These are phyloP conservation scores for Micrastur ruficollis DNA, from an alignment of 2,797 vertebrate genomes.

Conservation along the genomic window DNA sequence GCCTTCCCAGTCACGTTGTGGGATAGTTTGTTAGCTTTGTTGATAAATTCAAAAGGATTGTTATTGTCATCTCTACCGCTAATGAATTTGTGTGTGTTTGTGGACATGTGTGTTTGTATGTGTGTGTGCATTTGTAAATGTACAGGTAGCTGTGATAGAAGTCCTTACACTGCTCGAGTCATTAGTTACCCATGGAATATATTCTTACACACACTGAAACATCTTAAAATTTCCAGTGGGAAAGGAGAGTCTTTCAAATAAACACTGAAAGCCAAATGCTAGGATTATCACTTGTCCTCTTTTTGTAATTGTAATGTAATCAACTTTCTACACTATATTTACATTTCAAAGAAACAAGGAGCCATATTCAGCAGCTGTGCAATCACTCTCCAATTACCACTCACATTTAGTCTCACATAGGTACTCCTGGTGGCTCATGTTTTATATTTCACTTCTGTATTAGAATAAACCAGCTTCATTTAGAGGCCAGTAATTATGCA, in stretches of 20 bases:
- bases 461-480: background rate
- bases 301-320: conserved; percentile 61
- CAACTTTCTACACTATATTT: conserved; percentile 42
- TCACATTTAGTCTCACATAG: conserved; percentile 11
- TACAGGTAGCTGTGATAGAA: background rate
- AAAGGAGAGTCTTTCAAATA: conserved; percentile 3
- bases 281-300: conserved; percentile 32
- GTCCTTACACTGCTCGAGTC: background rate
- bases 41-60: background rate
- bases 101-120: background rate
- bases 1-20: background rate
- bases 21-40: background rate
- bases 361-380: conserved; percentile 39
- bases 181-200: background rate
- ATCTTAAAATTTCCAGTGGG: conserved; percentile 5
- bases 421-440: background rate
- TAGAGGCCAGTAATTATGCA: background rate
- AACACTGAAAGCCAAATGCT: background rate
- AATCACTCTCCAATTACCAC: conserved; percentile 24
- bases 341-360: conserved; percentile 58
- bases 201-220: background rate
- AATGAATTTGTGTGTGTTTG: background rate
- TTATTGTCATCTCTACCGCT: background rate
- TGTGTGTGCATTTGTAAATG: background rate
- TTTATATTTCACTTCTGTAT: background rate